Evolutionary conservation across 2,113 vertebrate species (phyloP), one percentile per base, ranked within the genome.

Genomic region (Cyanistes caeruleus): DNA sequence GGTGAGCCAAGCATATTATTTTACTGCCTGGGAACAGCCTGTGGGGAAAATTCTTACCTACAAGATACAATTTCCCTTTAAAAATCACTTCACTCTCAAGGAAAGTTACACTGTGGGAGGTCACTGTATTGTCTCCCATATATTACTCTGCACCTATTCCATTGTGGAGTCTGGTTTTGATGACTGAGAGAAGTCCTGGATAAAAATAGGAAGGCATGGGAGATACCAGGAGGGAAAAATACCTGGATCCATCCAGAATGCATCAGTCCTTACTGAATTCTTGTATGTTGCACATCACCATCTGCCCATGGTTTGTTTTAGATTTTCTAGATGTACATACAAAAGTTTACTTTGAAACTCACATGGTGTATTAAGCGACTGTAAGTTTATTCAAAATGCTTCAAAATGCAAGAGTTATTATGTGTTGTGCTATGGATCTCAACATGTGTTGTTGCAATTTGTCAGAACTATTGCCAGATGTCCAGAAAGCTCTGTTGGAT

Each of bases 381-480:
- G 25, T 27, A 46, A 53, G n/a, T 76, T 84, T 76, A 69, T 90
- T 35, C n/a, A 88, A 63, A 80, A 63, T 48, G 10, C 11, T 41
- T 70, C 55, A 46, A n/a, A n/a, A n/a, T n/a, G n/a, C n/a, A n/a
- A n/a, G 43, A 74, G 21, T 51, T 77, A 46, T 68, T 59, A 30
- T 53, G 30, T 73, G 63, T 73, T 86, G 20, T 69, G 46, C 25
- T 41, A 30, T 23, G 23, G 33, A 69, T 69, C 78, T 88, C 46
- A 80, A 49, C 46, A 60, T 46, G 39, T 64, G 62, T 15, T 52
- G 5, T 37, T 93, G 25, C 18, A 75, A 30, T 88, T 94, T 88
- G 41, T 70, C 86, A 93, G 75, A 93, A 88, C 55, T 77, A 15
- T 14, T 90, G 72, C 92, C 90, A 93, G 63, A 92, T 80, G 67